phyloP scores from a whole-genome alignment of 2,888 invertebrate species.

The Hermodice carunculata region DNA sequence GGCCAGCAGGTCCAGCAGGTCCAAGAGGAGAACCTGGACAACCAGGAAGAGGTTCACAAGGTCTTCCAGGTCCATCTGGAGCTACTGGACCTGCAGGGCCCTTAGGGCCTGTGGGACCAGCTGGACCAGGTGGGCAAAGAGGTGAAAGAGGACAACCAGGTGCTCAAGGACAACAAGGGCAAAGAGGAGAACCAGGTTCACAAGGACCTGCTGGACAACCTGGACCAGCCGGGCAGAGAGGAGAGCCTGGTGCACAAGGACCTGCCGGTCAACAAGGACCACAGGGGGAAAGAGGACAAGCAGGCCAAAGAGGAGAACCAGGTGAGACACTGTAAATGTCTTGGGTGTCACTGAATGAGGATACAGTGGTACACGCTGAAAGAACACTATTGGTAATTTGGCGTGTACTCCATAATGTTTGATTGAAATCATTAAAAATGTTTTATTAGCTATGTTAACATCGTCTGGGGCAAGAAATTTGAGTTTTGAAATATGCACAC shows the following conservation, averaged over 20 bases:
- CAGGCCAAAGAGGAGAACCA: slow-evolving; percentile 27
- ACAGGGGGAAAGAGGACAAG: slow-evolving; percentile 27
- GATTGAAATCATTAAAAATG: too few relatives aligned
- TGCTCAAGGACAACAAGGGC: slow-evolving; percentile 18
- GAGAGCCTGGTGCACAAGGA: slow-evolving; percentile 23
- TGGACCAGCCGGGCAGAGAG: slow-evolving; percentile 26
- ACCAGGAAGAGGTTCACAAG: too few relatives aligned
- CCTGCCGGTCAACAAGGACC: slow-evolving; percentile 22
- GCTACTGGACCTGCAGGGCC: slow-evolving; percentile 24
- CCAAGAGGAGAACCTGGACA: slow-evolving; percentile 14
- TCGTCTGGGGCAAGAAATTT: background rate
- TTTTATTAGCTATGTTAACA: too few relatives aligned
- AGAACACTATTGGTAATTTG: too few relatives aligned
- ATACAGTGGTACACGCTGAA: too few relatives aligned
- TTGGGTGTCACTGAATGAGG: slow-evolving; percentile 17
- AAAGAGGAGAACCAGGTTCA: slow-evolving; percentile 12
- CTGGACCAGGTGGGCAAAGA: slow-evolving; percentile 13
- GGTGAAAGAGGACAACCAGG: slow-evolving; percentile 17
- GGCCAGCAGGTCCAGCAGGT: slow-evolving; percentile 22
- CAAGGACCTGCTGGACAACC: slow-evolving; percentile 16
- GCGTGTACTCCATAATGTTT: too few relatives aligned
- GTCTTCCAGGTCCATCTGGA: too few relatives aligned
- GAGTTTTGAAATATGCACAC: too few relatives aligned
- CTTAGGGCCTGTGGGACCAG: slow-evolving; percentile 19
- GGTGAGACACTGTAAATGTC: slow-evolving; percentile 24